Evolutionary conservation across 2,888 invertebrate species (phyloP), one percentile per base, ranked within the genome.

Genomic region (Pedicia rivosa): DNA sequence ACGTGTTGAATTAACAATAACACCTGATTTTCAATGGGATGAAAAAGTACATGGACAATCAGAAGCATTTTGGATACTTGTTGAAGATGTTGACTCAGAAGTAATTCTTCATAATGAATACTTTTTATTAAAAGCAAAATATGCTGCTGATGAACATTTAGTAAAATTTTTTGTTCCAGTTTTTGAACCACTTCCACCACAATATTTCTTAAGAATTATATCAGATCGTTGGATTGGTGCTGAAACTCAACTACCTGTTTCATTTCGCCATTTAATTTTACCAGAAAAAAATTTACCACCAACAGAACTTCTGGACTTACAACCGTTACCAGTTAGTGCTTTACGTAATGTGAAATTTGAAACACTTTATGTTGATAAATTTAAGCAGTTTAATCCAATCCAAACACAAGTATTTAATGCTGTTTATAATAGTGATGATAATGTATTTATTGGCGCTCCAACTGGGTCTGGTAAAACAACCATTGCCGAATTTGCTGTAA

Each of bases 401-500:
- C 98, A 98, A 61, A 99, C 98, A 0, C 92, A 94, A 68, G 95
- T 97, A 5, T 98, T 98, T 65, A 97, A 97, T 59, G 88, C 95
- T 0, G 84, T 97, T 0, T 98, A 95, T 66, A 95, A 95, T 57
- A 87, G 87, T 2, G 95, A 98, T 55, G 98, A 98, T 55, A 98
- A 95, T 60, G 87, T 97, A 7, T 92, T 97, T 57, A 80, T 98
- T 41, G 90, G 90, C 1, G 90, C 91, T 0, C 90, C 91, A 0
- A 82, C 87, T 1, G 90, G 90, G 2, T 86, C 88, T 1, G 84
- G 84, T 2, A 94, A 94, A 64, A 91, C 92, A 1, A 84, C 92
- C 9, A 80, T 95, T 37, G 95, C 91, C 0, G 98, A 98, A 59
- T 87, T 98, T 61, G 94, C 95, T 0, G 77, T 98, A 14, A 69